Evolutionary conservation across 2,797 vertebrate species (phyloP).

Genomic region (Limnodromus scolopaceus): DNA sequence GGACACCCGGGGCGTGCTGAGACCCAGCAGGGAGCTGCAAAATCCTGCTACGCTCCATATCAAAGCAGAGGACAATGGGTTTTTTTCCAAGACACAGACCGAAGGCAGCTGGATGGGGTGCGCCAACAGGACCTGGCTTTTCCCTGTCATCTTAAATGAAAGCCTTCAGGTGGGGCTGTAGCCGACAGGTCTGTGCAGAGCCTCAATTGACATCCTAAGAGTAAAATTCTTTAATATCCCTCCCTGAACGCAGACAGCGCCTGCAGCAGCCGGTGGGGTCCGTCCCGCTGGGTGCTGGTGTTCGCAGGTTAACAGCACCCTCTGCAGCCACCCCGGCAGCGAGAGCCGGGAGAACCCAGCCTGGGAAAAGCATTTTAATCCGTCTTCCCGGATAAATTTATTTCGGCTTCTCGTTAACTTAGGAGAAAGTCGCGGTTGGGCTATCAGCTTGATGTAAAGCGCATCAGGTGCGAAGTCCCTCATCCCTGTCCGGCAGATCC

Average conservation of each 20-base stretch:
- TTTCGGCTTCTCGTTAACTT: fast-evolving
- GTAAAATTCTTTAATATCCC: not conserved
- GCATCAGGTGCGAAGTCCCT: not conserved
- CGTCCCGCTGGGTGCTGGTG: not conserved
- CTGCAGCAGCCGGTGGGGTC: not conserved
- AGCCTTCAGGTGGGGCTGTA: not conserved
- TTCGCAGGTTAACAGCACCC: conserved; percentile 32
- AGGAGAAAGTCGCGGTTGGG: not conserved
- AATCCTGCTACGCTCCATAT: not conserved
- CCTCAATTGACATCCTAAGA: not conserved
- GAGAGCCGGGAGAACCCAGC: fast-evolving
- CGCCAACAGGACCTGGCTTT: not conserved
- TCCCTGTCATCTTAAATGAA: not conserved
- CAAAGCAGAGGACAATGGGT: fast-evolving
- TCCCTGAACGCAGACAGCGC: fast-evolving
- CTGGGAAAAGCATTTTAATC: fast-evolving
- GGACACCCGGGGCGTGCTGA: not conserved
- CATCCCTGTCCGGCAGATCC: fast-evolving
- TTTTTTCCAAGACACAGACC: not conserved
- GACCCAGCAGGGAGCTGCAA: not conserved
- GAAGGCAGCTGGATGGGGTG: not conserved
- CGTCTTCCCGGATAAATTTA: fast-evolving
- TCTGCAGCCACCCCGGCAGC: conserved; percentile 21
- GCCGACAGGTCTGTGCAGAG: not conserved
- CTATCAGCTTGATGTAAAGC: not conserved